Percentiles rank a stretch among this genome's conserved stretches.
Evolutionary conservation across 2,888 invertebrate genomes (phyloP).

Genomic region (Leucophora obtusa): DNA sequence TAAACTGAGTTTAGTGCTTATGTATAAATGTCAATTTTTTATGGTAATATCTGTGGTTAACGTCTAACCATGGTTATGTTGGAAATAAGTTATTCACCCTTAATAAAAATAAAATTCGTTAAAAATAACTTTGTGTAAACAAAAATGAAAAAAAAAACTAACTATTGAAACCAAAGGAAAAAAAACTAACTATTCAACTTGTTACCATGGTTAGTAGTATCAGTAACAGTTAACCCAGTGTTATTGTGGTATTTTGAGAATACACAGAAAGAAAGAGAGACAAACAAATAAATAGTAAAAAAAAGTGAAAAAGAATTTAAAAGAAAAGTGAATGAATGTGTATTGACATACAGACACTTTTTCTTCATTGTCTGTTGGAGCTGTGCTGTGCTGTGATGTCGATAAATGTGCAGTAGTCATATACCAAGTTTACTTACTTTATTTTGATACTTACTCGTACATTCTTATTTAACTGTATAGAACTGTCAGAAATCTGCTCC

Average conservation of each 20-base stretch:
- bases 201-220: not conserved
- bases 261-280: not conserved
- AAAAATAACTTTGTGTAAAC: not conserved
- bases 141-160: not conserved
- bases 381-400: not conserved
- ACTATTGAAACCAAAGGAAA: not conserved
- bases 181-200: not conserved
- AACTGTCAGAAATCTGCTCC: too few relatives aligned
- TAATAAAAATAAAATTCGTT: not conserved
- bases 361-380: not conserved
- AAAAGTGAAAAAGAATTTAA: not conserved
- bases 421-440: not conserved
- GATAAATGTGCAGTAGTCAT: not conserved
- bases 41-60: too few relatives aligned
- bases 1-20: too few relatives aligned
- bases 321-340: not conserved
- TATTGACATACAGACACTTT: constrained; percentile 20
- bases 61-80: too few relatives aligned
- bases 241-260: constrained; percentile 12
- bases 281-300: not conserved
- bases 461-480: not conserved
- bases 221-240: constrained; percentile 7
- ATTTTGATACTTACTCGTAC: not conserved
- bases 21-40: too few relatives aligned
- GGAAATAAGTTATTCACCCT: too few relatives aligned